Evolutionary conservation across 2,888 invertebrate species (phyloP), one percentile per base, ranked within the genome.

Genomic region (Eulithis testata): DNA sequence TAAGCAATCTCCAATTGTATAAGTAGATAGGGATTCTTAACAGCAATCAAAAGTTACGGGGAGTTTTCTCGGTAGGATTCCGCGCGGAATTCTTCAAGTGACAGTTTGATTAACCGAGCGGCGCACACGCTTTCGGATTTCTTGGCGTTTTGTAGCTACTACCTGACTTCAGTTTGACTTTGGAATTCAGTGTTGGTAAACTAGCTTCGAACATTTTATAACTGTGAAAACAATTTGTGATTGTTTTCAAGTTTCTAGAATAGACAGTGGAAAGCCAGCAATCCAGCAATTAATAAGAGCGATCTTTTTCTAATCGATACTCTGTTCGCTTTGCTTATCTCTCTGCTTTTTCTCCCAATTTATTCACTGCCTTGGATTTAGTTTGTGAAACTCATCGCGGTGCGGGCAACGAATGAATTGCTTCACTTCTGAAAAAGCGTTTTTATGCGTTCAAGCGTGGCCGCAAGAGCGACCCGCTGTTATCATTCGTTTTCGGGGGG

Each of bases 91-190:
- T 93, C 93, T 92, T 92, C 84, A 87, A 90, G 91, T 92, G 93
- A 93, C 93, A 93, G 91, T 93, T 93, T 93, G 92, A 93, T 93
- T 93, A 93, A 92, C 92, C 86, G 92, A 88, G 85, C 83, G 86
- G 88, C 86, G 91, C 90, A 90, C 89, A 90, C 90, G 91, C 90
- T 86, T 83, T 86, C 84, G 85, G 84, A 89, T 87, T 89, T 88
- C 87, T 86, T 86, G 84, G 87, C 85, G 81, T 86, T 88, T 85
- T 82, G 85, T 86, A 81, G 83, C 82, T 81, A 84, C 82, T 85
- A 86, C 84, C 85, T 86, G 83, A 66, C 74, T 83, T 80, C 76
- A 85, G 83, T 81, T 81, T 84, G 83, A 84, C 85, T 81, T 78
- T 69, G 81, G 79, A 78, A 82, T 82, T 78, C 77, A 63, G 73